A percentile compares a stretch with the other conserved stretches of the same genome.
These are phyloP conservation scores for Hetaerina titia DNA, from an alignment of 2,888 invertebrate species.

Conservation along the genomic window DNA sequence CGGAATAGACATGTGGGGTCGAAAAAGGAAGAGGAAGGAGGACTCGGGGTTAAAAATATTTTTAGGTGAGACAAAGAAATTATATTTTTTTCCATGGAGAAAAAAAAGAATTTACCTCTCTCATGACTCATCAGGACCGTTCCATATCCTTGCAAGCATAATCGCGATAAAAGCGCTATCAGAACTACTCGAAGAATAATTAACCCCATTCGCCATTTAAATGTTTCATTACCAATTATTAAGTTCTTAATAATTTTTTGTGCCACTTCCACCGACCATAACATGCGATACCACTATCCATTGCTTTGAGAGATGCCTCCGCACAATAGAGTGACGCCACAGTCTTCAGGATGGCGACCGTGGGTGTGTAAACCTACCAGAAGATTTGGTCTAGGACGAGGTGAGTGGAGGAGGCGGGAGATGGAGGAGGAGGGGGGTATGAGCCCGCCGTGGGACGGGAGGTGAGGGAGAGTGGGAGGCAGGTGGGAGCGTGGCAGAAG, in stretches of 20 bases:
- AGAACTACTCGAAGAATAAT: background rate
- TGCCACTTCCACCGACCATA: too few relatives aligned
- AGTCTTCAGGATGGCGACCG: background rate
- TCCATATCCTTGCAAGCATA: conserved; percentile 11
- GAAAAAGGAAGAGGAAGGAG: background rate
- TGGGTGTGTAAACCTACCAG: background rate
- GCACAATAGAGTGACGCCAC: background rate
- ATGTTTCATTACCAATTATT: background rate
- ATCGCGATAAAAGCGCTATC: conserved; percentile 25
- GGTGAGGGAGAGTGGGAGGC: background rate
- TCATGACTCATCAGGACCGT: background rate
- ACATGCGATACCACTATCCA: too few relatives aligned
- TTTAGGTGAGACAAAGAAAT: background rate
- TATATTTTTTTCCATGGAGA: background rate
- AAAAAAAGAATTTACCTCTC: background rate
- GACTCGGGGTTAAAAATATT: background rate
- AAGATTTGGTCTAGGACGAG: background rate
- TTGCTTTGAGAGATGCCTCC: background rate
- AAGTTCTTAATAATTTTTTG: background rate
- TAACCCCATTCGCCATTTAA: background rate
- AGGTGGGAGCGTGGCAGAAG: background rate
- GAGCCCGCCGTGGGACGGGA: background rate
- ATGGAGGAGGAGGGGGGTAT: background rate
- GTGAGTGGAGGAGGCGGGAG: background rate
- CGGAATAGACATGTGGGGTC: too few relatives aligned